Conservation (phyloP, 2,113 vertebrate genomes). For the Bujurquina vittata region DNA sequence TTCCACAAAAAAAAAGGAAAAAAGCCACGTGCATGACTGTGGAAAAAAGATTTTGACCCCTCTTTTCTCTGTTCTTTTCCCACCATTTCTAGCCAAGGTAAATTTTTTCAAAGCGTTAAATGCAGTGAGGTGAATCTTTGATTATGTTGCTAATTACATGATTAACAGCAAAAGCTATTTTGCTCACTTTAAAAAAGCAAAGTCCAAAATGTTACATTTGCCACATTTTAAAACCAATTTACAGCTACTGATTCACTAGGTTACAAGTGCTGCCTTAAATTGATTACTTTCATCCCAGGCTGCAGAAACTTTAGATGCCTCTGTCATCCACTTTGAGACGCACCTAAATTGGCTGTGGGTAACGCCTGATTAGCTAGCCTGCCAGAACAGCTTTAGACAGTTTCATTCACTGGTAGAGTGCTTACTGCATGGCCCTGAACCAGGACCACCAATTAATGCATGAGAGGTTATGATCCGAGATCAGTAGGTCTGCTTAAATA, state of each 20-base stretch:
- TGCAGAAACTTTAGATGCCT: constrained; percentile 58
- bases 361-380: constrained; percentile 61
- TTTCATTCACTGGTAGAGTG: constrained; percentile 49
- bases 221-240: constrained; percentile 30
- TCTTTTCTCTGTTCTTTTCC: not conserved
- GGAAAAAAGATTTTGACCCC: not conserved
- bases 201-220: not conserved
- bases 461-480: constrained; percentile 67
- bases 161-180: not conserved
- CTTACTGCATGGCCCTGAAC: constrained; percentile 59
- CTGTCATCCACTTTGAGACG: constrained; percentile 60
- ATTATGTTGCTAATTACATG: not conserved
- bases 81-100: too few species aligned
- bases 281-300: constrained; percentile 64
- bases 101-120: not conserved
- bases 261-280: constrained; percentile 56
- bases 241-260: constrained; percentile 22
- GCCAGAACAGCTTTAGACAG: constrained; percentile 58
- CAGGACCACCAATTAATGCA: constrained; percentile 68
- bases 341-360: constrained; percentile 67
- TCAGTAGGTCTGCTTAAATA: constrained; percentile 66
- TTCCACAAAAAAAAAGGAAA: too few species aligned
- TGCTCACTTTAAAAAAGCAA: not conserved
- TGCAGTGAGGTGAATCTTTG: not conserved
- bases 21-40: not conserved